Evolutionary conservation across 1,140 invertebrate genomes (phyloP).

Genomic region (Saccostrea glomerata): DNA sequence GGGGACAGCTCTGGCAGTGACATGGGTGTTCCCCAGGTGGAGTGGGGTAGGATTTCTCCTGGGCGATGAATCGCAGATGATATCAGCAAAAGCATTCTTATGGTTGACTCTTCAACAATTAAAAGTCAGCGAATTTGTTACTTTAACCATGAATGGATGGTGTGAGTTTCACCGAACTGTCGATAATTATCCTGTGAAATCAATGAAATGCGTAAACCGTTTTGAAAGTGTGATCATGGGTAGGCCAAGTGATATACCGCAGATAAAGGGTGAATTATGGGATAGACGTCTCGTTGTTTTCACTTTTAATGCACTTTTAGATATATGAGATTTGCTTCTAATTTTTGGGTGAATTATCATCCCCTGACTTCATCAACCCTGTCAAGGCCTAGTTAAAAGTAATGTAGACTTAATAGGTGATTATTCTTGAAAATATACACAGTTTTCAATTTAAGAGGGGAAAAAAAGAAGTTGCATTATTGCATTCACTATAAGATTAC

Average conservation of each 20-base stretch:
- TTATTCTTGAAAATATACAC: too few species aligned
- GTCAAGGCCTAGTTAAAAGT: too few species aligned
- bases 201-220: conserved; percentile 26
- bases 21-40: conserved; percentile 31
- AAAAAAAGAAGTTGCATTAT: too few species aligned
- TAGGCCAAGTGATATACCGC: neutral
- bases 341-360: too few species aligned
- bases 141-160: conserved; percentile 10
- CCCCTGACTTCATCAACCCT: too few species aligned
- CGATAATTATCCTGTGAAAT: conserved; percentile 26
- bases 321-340: neutral
- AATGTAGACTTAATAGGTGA: too few species aligned
- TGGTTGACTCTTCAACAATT: conserved; percentile 27
- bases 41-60: neutral
- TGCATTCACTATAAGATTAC: too few species aligned
- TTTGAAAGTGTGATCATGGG: conserved; percentile 14
- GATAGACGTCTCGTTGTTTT: neutral
- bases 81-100: neutral
- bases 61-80: neutral
- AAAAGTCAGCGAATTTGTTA: conserved; percentile 34
- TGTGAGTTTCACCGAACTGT: conserved; percentile 17
- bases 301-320: conserved; percentile 19
- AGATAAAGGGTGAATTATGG: conserved; percentile 27
- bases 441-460: too few species aligned
- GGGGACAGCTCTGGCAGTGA: neutral